Conservation (phyloP, 1,140 invertebrate genomes). For the Drosophila rhopaloa region DNA sequence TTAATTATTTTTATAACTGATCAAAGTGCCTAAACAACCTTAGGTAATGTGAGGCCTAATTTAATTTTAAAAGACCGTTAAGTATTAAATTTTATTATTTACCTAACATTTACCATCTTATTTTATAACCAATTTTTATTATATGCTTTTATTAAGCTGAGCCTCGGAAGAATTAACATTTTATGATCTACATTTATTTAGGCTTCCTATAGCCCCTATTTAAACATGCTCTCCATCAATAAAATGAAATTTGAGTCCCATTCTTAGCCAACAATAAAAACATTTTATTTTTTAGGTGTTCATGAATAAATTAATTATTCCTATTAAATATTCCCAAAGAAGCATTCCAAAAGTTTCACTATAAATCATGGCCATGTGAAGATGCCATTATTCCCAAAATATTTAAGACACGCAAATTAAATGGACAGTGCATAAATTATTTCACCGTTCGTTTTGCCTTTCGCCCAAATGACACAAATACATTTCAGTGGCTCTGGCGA, state of each 20-base stretch:
- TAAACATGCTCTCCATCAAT: too few relatives aligned
- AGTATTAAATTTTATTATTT: too few relatives aligned
- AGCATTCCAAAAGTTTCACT: background rate
- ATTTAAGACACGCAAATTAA: conserved; percentile 30
- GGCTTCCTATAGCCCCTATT: too few relatives aligned
- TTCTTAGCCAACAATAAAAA: conserved; percentile 3
- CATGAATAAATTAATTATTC: conserved; percentile 22
- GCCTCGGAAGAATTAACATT: too few relatives aligned
- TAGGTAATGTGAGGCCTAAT: too few relatives aligned
- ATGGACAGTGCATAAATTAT: conserved; percentile 41
- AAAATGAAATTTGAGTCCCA: background rate
- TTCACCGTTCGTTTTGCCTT: conserved; percentile 14
- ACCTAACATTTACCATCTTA: too few relatives aligned
- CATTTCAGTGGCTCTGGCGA: conserved; percentile 32
- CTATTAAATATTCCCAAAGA: conserved; percentile 14
- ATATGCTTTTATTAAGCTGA: too few relatives aligned
- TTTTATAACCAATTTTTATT: too few relatives aligned
- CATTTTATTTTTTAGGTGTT: background rate
- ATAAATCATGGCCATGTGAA: conserved; percentile 24
- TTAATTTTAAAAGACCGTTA: too few relatives aligned
- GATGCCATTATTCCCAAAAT: conserved; percentile 16
- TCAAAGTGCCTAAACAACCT: too few relatives aligned
- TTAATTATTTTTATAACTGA: too few relatives aligned
- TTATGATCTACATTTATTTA: too few relatives aligned
- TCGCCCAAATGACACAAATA: conserved; percentile 34